Percentiles rank a stretch among this genome's conserved stretches.
Conservation (phyloP, 1,140 invertebrate species). For the Choristoneura fumiferana region DNA sequence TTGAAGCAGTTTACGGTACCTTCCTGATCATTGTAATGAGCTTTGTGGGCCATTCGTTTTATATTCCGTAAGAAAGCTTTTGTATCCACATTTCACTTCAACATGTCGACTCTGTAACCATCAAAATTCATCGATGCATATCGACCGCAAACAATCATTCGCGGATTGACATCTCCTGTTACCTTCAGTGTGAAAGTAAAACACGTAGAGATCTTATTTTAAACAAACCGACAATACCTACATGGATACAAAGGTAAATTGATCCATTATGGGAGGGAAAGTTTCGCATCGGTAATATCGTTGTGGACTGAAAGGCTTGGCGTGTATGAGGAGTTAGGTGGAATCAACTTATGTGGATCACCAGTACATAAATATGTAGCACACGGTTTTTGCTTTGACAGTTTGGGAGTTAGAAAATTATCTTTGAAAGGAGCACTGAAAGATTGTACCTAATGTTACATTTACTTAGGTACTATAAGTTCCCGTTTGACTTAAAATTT, state of each 20-base stretch:
- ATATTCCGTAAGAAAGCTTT: no score
- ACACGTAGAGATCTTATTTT: constrained; percentile 17
- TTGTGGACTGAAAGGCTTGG: constrained; percentile 10
- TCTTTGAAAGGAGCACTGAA: no score
- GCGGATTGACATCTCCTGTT: background rate
- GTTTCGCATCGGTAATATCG: constrained; percentile 16
- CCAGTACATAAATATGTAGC: background rate
- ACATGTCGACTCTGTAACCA: background rate
- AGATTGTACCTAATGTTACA: no score
- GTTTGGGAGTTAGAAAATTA: no score
- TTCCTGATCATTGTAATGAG: no score
- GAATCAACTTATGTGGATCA: background rate
- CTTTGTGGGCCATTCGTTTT: no score
- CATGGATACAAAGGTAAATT: constrained; percentile 18
- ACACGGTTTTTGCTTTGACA: background rate
- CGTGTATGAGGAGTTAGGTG: no score
- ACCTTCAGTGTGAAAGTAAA: constrained; percentile 10
- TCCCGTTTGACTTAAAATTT: no score
- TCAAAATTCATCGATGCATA: background rate
- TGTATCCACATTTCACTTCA: background rate
- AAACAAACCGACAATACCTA: constrained; percentile 11
- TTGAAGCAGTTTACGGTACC: no score
- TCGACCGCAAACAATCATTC: constrained; percentile 16
- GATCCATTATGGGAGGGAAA: constrained; percentile 18
- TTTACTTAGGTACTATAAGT: no score